phyloP scores from a whole-genome alignment of 2,888 invertebrate species.

The Synergus umbraculus region DNA sequence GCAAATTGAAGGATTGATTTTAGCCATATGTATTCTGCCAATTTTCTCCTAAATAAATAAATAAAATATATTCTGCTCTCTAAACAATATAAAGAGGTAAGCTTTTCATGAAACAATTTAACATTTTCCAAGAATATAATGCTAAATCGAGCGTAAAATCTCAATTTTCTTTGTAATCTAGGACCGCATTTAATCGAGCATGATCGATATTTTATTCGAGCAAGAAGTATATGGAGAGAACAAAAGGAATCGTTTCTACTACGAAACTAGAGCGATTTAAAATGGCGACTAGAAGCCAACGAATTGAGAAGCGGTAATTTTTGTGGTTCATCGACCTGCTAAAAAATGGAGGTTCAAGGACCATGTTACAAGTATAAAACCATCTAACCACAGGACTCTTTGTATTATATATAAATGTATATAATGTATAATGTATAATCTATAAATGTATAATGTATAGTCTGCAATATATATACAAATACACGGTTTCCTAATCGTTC shows the following conservation, averaged over 20 bases:
- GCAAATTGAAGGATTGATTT: no score
- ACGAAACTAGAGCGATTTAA: not conserved
- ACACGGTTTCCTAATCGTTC: conserved; percentile 30
- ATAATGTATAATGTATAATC: conserved; percentile 1
- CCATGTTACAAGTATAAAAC: not conserved
- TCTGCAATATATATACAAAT: conserved; percentile 9
- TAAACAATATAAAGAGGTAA: no score
- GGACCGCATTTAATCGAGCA: no score
- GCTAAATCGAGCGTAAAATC: no score
- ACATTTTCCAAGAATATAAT: no score
- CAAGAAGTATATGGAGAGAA: not conserved
- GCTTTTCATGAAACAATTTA: no score
- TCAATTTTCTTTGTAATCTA: no score
- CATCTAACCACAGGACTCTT: conserved; percentile 12
- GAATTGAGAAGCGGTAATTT: conserved; percentile 11
- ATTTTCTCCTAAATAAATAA: no score
- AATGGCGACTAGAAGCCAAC: not conserved
- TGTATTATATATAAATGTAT: conserved; percentile 23
- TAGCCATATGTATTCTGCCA: no score
- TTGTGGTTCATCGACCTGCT: conserved; percentile 24
- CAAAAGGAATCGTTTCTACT: not conserved
- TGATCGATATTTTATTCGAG: no score
- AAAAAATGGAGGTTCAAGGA: conserved; percentile 38
- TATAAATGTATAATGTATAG: not conserved
- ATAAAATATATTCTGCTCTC: no score